These are phyloP conservation scores for Telmatherina bonti DNA, from an alignment of 2,797 vertebrate species.

Conservation along the genomic window DNA sequence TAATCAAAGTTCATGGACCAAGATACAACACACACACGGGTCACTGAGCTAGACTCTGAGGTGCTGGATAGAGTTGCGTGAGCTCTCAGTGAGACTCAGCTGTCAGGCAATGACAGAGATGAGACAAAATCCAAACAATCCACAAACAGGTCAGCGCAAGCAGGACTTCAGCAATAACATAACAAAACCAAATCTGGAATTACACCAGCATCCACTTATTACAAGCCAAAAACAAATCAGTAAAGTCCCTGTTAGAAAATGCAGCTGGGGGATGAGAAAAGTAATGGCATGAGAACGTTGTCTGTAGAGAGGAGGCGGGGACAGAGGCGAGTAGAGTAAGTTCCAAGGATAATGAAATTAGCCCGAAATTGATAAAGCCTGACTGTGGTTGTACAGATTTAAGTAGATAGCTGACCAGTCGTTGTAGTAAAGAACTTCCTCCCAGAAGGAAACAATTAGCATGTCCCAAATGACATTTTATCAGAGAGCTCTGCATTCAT, in stretches of 20 bases:
- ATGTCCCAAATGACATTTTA: conserved; percentile 11
- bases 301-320: conserved; percentile 7
- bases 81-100: conserved; percentile 28
- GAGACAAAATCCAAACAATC: conserved; percentile 33
- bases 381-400: conserved; percentile 37
- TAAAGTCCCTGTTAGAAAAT: conserved; percentile 18
- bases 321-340: conserved; percentile 1
- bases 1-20: conserved; percentile 50
- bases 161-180: conserved; percentile 13
- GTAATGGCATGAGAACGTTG: conserved; percentile 4
- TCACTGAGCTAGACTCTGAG: conserved; percentile 21
- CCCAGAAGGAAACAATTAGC: conserved; percentile 31
- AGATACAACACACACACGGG: conserved; percentile 28
- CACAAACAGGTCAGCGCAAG: conserved; percentile 26
- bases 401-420: conserved; percentile 21
- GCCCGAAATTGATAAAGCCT: conserved; percentile 47
- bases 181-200: conserved; percentile 30
- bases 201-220: conserved; percentile 7
- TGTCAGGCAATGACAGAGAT: conserved; percentile 10
- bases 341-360: conserved; percentile 55
- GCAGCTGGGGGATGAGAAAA: conserved; percentile 18
- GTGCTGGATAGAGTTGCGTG: conserved; percentile 38
- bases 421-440: conserved; percentile 22
- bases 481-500: neutral
- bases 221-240: conserved; percentile 16